Evolutionary conservation across 1,140 invertebrate species (phyloP), one percentile per base, ranked within the genome.

Genomic region (Probaryconus sp.): DNA sequence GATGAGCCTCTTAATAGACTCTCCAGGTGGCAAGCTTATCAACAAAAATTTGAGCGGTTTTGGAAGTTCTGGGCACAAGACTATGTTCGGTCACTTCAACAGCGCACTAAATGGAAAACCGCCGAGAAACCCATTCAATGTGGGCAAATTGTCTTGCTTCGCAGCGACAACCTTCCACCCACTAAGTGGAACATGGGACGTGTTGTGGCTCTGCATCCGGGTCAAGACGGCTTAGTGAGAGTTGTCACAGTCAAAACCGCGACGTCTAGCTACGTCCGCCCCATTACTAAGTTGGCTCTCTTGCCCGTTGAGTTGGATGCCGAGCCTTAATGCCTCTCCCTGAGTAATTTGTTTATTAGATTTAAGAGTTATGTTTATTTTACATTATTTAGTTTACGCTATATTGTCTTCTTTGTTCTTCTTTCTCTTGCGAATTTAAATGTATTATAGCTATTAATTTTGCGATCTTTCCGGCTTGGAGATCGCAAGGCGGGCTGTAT

Each of bases 81-180:
- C 16, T 45, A 45, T 45, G 21, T 45, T 14, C 2, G 9, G 24
- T 45, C 42, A 2, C 17, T 45, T 2, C 42, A 45, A 16, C 42
- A 45, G n/a, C 10, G 42, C 6, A 26, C 42, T 0, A 45, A 45
- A 16, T 45, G 42, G 42, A 6, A 21, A n/a, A n/a, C n/a, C n/a
- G n/a, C 5, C 7, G 3, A 2, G 7, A 20, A 11, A 7, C 1
- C 5, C 1, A n/a, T 10, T 13, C 38, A 4, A 11, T 42, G 3
- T 1, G 13, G 13, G 3, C 18, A 20, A 42, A 21, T 42, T 9
- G 38, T 42, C 5, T 11, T 42, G 6, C 14, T 42, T 7, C 18
- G 38, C 1, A 21, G 13, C 18, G 17, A 20, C 5, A 42, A 21
- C 13, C 1, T 21, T n/a, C n/a, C n/a, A n/a, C 1, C 38, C 5